A percentile compares a stretch with the other conserved stretches of the same genome.
Evolutionary conservation across 1,140 invertebrate genomes (phyloP).

Genomic region (Leptinotarsa defecta): DNA sequence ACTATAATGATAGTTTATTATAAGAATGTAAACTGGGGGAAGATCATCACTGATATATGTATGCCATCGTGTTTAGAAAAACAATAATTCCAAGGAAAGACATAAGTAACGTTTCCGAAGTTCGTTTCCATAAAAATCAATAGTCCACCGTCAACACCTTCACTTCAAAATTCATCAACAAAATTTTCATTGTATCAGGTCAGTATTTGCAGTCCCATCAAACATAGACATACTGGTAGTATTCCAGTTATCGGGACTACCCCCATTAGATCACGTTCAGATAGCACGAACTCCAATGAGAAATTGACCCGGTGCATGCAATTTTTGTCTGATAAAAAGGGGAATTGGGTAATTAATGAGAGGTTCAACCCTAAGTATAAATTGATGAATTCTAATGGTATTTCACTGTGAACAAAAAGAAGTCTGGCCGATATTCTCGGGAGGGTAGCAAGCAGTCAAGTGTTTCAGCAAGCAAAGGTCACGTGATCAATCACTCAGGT

Average conservation of each 20-base stretch:
- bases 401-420: not conserved
- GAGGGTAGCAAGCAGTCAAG: conserved; percentile 5
- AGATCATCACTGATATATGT: no score
- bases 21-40: no score
- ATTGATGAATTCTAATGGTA: not conserved
- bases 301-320: not conserved
- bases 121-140: no score
- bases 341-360: not conserved
- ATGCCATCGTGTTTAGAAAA: no score
- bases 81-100: no score
- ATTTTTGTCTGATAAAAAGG: not conserved
- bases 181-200: not conserved
- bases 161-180: not conserved
- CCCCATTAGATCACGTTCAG: not conserved
- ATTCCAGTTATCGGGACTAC: not conserved
- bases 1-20: no score
- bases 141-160: no score
- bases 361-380: not conserved
- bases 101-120: no score
- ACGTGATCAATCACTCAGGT: not conserved
- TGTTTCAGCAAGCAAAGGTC: not conserved
- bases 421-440: not conserved
- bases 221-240: not conserved
- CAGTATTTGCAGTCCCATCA: not conserved
- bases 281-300: not conserved